phyloP scores from a whole-genome alignment of 2,797 vertebrate species.

The Galaxias olidus region DNA sequence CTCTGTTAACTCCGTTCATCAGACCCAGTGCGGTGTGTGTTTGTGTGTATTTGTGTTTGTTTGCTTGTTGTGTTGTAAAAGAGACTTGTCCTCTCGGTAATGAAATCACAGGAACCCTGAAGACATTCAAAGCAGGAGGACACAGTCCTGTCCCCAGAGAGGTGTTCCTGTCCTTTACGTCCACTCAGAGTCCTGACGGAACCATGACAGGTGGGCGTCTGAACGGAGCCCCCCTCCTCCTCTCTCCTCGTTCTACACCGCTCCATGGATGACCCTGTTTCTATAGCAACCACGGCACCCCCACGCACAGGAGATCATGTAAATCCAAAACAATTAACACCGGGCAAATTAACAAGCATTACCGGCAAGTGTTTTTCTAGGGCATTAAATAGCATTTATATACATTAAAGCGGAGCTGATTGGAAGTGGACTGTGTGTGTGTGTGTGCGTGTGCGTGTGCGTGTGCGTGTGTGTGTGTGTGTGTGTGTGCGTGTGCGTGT shows the following conservation, averaged over 20 bases:
- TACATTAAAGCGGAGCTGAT: not conserved
- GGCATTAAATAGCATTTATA: conserved; percentile 40
- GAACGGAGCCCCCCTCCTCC: conserved; percentile 17
- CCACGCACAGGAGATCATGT: conserved; percentile 30
- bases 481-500: not conserved
- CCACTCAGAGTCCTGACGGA: no score
- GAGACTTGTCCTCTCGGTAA: no score
- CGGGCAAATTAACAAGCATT: conserved; percentile 52
- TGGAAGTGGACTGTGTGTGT: not conserved
- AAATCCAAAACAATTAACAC: conserved; percentile 59
- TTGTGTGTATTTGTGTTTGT: no score
- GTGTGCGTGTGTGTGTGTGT: not conserved
- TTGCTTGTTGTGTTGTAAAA: no score
- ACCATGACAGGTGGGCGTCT: no score
- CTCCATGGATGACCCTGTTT: conserved; percentile 21
- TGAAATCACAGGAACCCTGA: no score
- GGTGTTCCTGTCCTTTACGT: no score
- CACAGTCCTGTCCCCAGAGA: no score
- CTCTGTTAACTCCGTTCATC: no score
- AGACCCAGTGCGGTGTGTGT: no score
- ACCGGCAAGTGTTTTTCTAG: conserved; percentile 30
- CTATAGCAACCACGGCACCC: conserved; percentile 45
- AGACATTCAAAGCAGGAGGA: no score
- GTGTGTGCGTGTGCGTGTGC: not conserved
- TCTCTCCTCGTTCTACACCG: not conserved